Conservation (phyloP, 2,888 invertebrate genomes). For the Drosophila mulleri region DNA sequence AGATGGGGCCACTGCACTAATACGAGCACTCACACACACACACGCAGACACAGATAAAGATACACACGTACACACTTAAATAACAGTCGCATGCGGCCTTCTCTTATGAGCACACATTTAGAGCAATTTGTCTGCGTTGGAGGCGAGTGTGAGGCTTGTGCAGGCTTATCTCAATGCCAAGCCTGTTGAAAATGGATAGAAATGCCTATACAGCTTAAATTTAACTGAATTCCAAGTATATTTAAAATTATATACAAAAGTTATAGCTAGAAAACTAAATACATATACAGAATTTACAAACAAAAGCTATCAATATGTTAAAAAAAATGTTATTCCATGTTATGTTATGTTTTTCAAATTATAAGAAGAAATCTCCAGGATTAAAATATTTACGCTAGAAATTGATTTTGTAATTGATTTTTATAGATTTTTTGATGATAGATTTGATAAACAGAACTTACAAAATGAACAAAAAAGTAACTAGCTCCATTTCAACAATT, state of each 20-base stretch:
- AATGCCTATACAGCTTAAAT: neutral
- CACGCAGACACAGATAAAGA: neutral
- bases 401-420: too few relatives aligned
- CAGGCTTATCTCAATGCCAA: slow-evolving; percentile 9
- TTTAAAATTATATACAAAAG: neutral
- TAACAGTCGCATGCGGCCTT: slow-evolving; percentile 24
- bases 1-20: slow-evolving; percentile 59
- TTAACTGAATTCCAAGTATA: neutral
- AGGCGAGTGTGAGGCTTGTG: neutral
- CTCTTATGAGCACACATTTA: slow-evolving; percentile 31
- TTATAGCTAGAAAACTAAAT: neutral
- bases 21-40: slow-evolving; percentile 17
- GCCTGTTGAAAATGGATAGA: neutral
- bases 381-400: too few relatives aligned
- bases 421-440: neutral
- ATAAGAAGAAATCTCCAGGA: too few relatives aligned
- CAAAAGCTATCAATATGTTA: too few relatives aligned
- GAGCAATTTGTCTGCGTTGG: slow-evolving; percentile 24
- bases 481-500: too few relatives aligned
- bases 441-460: neutral
- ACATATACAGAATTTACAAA: neutral
- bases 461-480: too few relatives aligned
- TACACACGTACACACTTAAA: slow-evolving; percentile 47
- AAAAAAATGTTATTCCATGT: too few relatives aligned
- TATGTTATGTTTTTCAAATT: too few relatives aligned